Conservation (phyloP, 2,888 invertebrate genomes). For the Sphecodes monilicornis region DNA sequence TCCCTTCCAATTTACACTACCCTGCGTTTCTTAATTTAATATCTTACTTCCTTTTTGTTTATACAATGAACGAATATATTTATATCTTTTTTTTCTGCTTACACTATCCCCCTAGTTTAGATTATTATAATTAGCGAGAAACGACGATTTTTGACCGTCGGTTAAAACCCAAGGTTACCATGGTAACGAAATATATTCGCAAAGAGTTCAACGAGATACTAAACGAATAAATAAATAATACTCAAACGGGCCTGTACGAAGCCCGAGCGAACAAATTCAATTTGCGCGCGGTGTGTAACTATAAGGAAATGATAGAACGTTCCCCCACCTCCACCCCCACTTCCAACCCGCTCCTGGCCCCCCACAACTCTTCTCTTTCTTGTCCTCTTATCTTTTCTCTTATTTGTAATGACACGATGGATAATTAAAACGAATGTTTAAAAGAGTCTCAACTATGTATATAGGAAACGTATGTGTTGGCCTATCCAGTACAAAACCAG, state of each 20-base stretch:
- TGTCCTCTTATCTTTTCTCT: slow-evolving; percentile 17
- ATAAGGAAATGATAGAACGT: slow-evolving; percentile 26
- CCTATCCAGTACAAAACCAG: slow-evolving; percentile 83
- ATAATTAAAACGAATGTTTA: slow-evolving; percentile 33
- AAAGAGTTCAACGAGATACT: slow-evolving; percentile 48
- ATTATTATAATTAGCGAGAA: slow-evolving; percentile 49
- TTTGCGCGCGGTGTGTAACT: slow-evolving; percentile 12
- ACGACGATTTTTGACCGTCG: slow-evolving; percentile 33
- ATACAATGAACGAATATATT: slow-evolving; percentile 51
- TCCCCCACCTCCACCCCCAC: not conserved
- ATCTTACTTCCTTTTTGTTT: slow-evolving; percentile 55
- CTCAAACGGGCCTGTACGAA: slow-evolving; percentile 61
- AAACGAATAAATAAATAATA: slow-evolving; percentile 58
- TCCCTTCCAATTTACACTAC: slow-evolving; percentile 40
- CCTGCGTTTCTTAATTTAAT: slow-evolving; percentile 59
- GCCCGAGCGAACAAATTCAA: slow-evolving; percentile 44
- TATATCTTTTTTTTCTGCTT: slow-evolving; percentile 47
- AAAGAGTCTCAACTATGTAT: slow-evolving; percentile 58
- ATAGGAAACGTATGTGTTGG: slow-evolving; percentile 75
- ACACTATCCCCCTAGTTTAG: slow-evolving; percentile 62
- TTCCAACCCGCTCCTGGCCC: too few relatives aligned
- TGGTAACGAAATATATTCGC: slow-evolving; percentile 66
- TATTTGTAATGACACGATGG: slow-evolving; percentile 32
- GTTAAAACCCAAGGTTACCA: slow-evolving; percentile 66
- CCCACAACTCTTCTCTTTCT: not conserved